These are phyloP conservation scores for Ispidina picta DNA, from an alignment of 2,797 vertebrate genomes.

Conservation along the genomic window DNA sequence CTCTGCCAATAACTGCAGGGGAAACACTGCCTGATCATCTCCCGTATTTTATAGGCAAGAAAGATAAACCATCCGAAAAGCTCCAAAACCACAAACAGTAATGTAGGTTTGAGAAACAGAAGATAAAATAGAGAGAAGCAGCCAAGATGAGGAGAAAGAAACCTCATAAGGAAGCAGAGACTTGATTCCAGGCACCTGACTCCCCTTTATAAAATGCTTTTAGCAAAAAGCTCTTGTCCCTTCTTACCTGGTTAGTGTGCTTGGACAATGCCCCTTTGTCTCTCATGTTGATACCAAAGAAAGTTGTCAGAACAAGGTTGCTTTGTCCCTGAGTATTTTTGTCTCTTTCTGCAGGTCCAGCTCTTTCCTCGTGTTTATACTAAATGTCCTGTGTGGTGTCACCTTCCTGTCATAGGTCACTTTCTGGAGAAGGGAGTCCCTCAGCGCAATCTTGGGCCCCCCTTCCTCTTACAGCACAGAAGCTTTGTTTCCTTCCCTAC, in stretches of 20 bases:
- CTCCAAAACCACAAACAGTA: not conserved
- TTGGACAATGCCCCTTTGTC: not conserved
- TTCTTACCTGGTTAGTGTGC: not conserved
- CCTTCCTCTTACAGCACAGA: not conserved
- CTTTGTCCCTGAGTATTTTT: not conserved
- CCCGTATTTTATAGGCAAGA: not conserved
- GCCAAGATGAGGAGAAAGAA: not conserved
- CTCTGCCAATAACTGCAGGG: not conserved
- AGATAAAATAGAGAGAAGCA: not conserved
- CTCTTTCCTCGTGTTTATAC: not conserved
- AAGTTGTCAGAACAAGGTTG: not conserved
- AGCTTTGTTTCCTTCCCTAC: not conserved
- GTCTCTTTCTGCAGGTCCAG: not conserved
- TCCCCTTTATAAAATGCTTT: not conserved
- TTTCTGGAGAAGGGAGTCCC: not conserved
- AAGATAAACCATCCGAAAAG: not conserved
- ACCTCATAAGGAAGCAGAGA: not conserved
- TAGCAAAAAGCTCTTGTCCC: not conserved
- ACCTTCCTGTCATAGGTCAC: accelerated
- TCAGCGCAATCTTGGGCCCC: not conserved
- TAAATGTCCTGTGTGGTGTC: accelerated
- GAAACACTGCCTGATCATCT: not conserved
- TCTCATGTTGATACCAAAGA: not conserved
- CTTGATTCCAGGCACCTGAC: not conserved
- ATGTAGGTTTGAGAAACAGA: not conserved